A percentile compares a stretch with the other conserved stretches of the same genome.
phyloP scores from a whole-genome alignment of 1,140 invertebrate genomes.

The Campodea augens region DNA sequence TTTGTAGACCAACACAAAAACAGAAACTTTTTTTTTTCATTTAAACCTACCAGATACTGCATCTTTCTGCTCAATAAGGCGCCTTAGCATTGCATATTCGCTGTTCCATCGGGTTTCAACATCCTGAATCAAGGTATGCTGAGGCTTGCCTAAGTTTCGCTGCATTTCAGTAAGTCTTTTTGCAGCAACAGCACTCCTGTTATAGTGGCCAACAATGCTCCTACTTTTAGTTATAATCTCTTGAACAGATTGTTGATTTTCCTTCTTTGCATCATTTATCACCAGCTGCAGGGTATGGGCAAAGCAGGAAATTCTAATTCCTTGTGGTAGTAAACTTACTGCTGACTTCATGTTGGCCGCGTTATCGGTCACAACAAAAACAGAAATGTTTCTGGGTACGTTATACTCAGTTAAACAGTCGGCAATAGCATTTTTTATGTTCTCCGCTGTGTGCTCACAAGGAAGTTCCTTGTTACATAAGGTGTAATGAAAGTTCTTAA shows the following conservation, averaged over 20 bases:
- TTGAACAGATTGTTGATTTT: constrained; percentile 7
- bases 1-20: too few species aligned
- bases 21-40: too few species aligned
- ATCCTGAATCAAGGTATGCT: constrained; percentile 14
- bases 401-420: constrained; percentile 9
- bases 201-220: too few species aligned
- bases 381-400: constrained; percentile 5
- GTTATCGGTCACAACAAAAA: constrained; percentile 8
- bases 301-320: constrained; percentile 7
- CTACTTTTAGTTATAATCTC: constrained; percentile 9
- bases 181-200: constrained; percentile 7
- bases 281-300: constrained; percentile 8
- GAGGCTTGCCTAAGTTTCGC: constrained; percentile 10
- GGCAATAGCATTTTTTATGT: constrained; percentile 11
- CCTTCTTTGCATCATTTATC: too few species aligned
- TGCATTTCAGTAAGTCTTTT: constrained; percentile 11
- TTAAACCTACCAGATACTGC: constrained; percentile 9
- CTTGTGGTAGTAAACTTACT: too few species aligned
- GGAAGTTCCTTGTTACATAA: constrained; percentile 11
- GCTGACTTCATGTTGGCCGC: constrained; percentile 5
- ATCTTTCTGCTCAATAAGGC: constrained; percentile 12
- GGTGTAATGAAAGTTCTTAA: constrained; percentile 11
- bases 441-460: constrained; percentile 9
- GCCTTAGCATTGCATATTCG: constrained; percentile 15
- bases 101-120: constrained; percentile 16